Percentiles rank a stretch among this genome's conserved stretches.
phyloP scores from a whole-genome alignment of 2,888 invertebrate species.

The Cylindroiulus punctatus region DNA sequence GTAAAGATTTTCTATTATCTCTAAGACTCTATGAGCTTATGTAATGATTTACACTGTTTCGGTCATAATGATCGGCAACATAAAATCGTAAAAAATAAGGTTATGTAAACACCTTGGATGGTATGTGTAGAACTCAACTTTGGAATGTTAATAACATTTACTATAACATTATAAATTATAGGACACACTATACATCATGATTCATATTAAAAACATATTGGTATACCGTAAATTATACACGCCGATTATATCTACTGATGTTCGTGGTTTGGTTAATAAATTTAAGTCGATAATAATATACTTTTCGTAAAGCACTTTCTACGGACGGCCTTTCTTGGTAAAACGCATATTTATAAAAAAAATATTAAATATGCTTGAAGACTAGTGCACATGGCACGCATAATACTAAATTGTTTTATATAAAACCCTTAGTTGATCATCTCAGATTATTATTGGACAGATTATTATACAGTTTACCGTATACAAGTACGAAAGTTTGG shows the following conservation, averaged over 20 bases:
- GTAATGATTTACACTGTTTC: too few species aligned
- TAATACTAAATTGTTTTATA: background rate
- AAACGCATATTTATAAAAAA: background rate
- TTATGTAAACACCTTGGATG: too few species aligned
- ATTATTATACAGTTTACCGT: too few species aligned
- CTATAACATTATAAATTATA: background rate
- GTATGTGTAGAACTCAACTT: too few species aligned
- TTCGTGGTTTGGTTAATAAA: constrained; percentile 34
- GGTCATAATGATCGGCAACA: too few species aligned
- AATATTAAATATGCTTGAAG: background rate
- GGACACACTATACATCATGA: too few species aligned
- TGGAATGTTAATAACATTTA: background rate
- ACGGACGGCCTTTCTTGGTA: constrained; percentile 4
- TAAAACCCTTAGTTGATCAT: background rate
- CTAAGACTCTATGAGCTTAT: too few species aligned
- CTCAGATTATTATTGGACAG: background rate
- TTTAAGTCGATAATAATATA: background rate
- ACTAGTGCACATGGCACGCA: background rate
- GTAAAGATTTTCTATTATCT: too few species aligned
- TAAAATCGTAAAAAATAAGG: too few species aligned
- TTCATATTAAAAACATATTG: background rate
- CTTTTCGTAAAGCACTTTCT: background rate
- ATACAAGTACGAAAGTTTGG: background rate
- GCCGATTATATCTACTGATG: background rate
- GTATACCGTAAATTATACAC: background rate